Percentiles rank a stretch among this genome's conserved stretches.
These are phyloP conservation scores for Drosophila subquinaria DNA, from an alignment of 2,888 invertebrate species.

Conservation along the genomic window DNA sequence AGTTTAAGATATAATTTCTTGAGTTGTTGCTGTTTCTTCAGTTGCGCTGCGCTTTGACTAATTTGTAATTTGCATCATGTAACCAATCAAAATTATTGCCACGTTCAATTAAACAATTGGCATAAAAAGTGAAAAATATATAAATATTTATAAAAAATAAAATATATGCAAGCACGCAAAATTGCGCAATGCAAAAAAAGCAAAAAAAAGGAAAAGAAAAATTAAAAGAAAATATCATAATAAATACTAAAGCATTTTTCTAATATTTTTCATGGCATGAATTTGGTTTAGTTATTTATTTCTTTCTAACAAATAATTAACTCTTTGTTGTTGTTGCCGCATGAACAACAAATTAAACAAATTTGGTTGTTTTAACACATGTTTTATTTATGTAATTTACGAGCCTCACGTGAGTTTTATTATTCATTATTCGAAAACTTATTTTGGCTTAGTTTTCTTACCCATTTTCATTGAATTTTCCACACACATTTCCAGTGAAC, in stretches of 20 bases:
- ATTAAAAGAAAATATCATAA: slow-evolving; percentile 10
- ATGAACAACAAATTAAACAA: slow-evolving; percentile 66
- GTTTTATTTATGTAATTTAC: slow-evolving; percentile 60
- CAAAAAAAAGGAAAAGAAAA: slow-evolving; percentile 13
- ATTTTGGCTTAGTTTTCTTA: slow-evolving; percentile 33
- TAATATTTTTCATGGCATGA: slow-evolving; percentile 61
- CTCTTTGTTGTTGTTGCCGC: slow-evolving; percentile 53
- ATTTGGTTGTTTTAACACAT: slow-evolving; percentile 43
- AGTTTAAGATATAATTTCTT: slow-evolving; percentile 35
- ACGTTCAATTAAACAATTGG: slow-evolving; percentile 49
- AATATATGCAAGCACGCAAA: slow-evolving; percentile 43
- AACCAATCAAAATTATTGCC: slow-evolving; percentile 47
- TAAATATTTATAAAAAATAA: slow-evolving; percentile 15
- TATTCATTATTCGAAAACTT: slow-evolving; percentile 18
- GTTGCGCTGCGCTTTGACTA: slow-evolving; percentile 48
- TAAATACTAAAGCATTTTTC: slow-evolving; percentile 41
- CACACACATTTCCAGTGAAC: slow-evolving; percentile 31
- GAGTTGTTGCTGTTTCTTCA: slow-evolving; percentile 46
- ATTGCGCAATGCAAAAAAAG: slow-evolving; percentile 52
- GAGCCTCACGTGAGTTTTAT: slow-evolving; percentile 38
- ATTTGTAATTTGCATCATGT: slow-evolving; percentile 33
- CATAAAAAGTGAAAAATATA: slow-evolving; percentile 6
- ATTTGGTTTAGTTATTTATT: slow-evolving; percentile 33
- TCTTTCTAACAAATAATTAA: slow-evolving; percentile 61
- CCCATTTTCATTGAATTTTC: slow-evolving; percentile 37